Base-by-base conservation (phyloP, 2,797 vertebrate genomes). In the Anguilla obscura region DNA sequence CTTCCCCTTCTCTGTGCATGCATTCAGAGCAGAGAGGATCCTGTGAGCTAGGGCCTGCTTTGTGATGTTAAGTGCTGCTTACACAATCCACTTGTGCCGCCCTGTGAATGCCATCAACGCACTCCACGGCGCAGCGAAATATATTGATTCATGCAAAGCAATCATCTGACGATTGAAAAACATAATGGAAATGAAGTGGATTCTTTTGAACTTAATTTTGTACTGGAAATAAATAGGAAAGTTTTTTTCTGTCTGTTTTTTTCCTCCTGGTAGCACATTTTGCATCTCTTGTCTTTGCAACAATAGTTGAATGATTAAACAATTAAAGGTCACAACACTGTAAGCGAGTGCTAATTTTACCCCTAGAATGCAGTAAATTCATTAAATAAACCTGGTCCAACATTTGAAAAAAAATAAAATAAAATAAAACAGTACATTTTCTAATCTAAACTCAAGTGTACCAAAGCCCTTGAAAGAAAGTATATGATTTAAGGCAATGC, bases 71-170 rank as follows among this genome's bases (percentile, higher is more conserved):
- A 82, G 58, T 10, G 36, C 58, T 82, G 83, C 88, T 86, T 88
- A 87, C 74, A 85, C 66, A 90, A 85, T 54, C 85, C 85, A 80
- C 82, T 87, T 52, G 30, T 71, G 71, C 16, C 30, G 12, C 48
- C 56, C 79, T 33, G 63, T 84, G 85, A 89, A 87, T 84, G 86
- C 56, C 82, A 83, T 30, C 76, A 66, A 27, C 56, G 27, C 74
- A 56, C 85, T 89, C 79, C 45, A 74, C 40, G 18, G 50, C n/a
- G 40, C 21, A 63, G 16, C 21, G 48, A 85, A 89, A 89, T 87
- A 87, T 85, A 87, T 86, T 89, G 86, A 89, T 84, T 86, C 76
- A 89, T 71, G 27, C 85, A 52, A 86, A 83, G 85, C 74, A 86
- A 89, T 50, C 84, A 56, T 50, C 52, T 50, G 27, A 10, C 56